phyloP scores from a whole-genome alignment of 1,140 invertebrate genomes.

The Hycleus cichorii region DNA sequence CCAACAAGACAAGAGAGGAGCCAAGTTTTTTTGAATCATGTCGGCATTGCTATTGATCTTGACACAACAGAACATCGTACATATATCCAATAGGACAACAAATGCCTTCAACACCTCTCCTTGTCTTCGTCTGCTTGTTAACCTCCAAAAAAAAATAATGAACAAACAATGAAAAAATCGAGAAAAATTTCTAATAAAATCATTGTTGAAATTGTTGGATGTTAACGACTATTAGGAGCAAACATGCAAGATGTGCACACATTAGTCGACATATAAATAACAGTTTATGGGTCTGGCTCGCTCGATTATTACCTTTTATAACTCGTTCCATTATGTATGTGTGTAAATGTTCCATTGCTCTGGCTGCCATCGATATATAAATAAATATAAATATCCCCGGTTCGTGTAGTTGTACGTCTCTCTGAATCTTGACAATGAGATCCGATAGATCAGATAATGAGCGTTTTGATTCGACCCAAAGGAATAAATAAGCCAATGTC shows the following conservation, averaged over 20 bases:
- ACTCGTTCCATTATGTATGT: conserved; percentile 9
- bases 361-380: conserved; percentile 9
- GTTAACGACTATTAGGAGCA: conserved; percentile 14
- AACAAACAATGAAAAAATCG: background rate
- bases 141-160: background rate
- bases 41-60: conserved; percentile 8
- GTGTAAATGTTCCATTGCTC: background rate
- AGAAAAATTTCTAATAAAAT: background rate
- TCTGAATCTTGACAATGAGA: conserved; percentile 10
- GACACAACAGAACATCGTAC: background rate
- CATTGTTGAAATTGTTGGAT: background rate
- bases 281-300: conserved; percentile 20
- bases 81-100: background rate
- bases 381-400: background rate
- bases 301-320: conserved; percentile 19
- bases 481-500: conserved; percentile 31
- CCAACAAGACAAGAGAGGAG: conserved; percentile 1
- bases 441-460: conserved; percentile 30
- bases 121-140: background rate
- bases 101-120: background rate
- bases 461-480: conserved; percentile 30
- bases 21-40: conserved; percentile 9
- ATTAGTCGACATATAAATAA: conserved; percentile 17
- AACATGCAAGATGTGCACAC: conserved; percentile 16
- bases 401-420: conserved; percentile 1